Base-by-base conservation (phyloP, 2,797 vertebrate species). In the Atherinosoma microstoma region DNA sequence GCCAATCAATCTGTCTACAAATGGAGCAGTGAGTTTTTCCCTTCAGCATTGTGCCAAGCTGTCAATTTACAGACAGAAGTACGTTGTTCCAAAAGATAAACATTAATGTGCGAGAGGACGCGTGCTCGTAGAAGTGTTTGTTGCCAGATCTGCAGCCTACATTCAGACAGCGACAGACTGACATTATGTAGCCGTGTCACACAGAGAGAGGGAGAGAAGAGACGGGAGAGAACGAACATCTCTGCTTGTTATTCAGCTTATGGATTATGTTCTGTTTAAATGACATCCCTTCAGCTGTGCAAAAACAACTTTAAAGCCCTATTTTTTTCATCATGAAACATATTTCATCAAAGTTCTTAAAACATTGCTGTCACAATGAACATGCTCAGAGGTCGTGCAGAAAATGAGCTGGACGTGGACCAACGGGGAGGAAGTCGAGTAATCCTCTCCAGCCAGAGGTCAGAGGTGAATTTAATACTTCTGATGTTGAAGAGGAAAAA, bases 221-320 rank as follows among this genome's bases (percentile, higher is more conserved):
- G 71, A 62, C 45, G 66, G 69, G 82, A 90, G 75, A 81, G 78
- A 83, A 79, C 60, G 40, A 87, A 73, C 84, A 78, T 87, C 83
- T 75, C 79, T 81, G 83, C 86, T 87, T 91, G 83, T 92, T 92
- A 84, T 89, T 89, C 84, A 87, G 91, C 75, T 93, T 87, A 92
- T 84, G 89, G 93, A 94, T 94, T 93, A 92, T 86, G 85, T 89
- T 90, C 84, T 91, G 87, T 90, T 90, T 81, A 91, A 92, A 86
- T 83, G 86, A 89, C 86, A 85, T 90, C 86, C 68, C 83, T 51
- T 84, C 84, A 81, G 86, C 83, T 78, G 76, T 10, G 84, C 83
- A 71, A 83, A 90, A 90, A 90, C 83, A 90, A 90, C 86, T 90
- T 91, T 85, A 87, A 88, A 85, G 54, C 73, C 82, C 62, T 27